These are phyloP conservation scores for Isoperla grammatica DNA, from an alignment of 2,888 invertebrate species.

Conservation along the genomic window DNA sequence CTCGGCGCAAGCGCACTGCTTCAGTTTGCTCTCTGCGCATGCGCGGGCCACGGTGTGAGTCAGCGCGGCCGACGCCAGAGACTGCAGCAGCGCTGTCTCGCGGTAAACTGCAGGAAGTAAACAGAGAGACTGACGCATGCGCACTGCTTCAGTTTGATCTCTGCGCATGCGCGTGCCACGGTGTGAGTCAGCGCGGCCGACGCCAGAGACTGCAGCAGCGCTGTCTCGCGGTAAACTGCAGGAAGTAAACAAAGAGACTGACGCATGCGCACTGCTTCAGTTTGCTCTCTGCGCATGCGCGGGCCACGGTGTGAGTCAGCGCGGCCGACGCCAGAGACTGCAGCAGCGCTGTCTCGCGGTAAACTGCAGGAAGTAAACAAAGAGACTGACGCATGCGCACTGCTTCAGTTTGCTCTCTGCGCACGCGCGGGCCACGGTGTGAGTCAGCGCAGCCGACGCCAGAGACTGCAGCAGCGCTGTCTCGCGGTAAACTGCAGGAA, in stretches of 20 bases:
- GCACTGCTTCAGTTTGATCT: constrained; percentile 57
- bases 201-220: constrained; percentile 63
- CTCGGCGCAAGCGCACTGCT: constrained; percentile 45
- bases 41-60: constrained; percentile 64
- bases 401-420: constrained; percentile 60
- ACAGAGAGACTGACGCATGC: constrained; percentile 40
- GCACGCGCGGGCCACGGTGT: constrained; percentile 64
- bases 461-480: constrained; percentile 67
- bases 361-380: constrained; percentile 44
- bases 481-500: constrained; percentile 53
- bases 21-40: constrained; percentile 62
- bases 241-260: constrained; percentile 11
- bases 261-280: constrained; percentile 50
- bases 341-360: constrained; percentile 66
- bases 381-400: constrained; percentile 42
- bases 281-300: constrained; percentile 64
- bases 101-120: constrained; percentile 49
- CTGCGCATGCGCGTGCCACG: constrained; percentile 64
- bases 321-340: constrained; percentile 67
- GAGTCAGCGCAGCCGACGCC: constrained; percentile 65
- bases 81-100: constrained; percentile 67
- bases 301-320: constrained; percentile 62
- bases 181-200: constrained; percentile 68
- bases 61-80: constrained; percentile 65
- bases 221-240: constrained; percentile 60